These are phyloP conservation scores for Phocides pigmalion DNA, from an alignment of 1,140 invertebrate genomes.

Conservation along the genomic window DNA sequence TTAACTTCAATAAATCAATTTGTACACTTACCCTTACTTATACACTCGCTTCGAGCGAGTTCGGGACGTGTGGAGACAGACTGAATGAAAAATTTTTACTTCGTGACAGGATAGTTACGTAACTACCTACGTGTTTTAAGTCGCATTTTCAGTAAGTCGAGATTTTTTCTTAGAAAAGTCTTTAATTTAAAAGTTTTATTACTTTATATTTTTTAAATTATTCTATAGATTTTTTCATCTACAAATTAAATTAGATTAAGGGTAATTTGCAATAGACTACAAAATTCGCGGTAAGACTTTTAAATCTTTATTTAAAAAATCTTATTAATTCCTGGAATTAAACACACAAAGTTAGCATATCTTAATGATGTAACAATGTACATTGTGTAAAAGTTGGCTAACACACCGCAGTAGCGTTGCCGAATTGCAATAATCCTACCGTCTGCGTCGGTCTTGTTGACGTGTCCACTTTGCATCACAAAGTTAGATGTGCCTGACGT, in stretches of 20 bases:
- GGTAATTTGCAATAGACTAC: no score
- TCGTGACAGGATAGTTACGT: constrained; percentile 37
- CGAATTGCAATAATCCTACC: constrained; percentile 30
- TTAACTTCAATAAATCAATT: constrained; percentile 83
- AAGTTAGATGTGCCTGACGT: constrained; percentile 79
- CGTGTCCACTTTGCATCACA: constrained; percentile 78
- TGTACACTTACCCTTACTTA: constrained; percentile 79
- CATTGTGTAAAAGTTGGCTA: background rate
- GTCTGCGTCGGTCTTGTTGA: constrained; percentile 38
- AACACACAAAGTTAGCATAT: no score
- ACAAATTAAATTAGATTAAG: no score
- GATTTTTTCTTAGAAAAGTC: background rate
- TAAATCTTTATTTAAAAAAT: no score
- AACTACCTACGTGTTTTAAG: constrained; percentile 17
- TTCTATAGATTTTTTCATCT: no score
- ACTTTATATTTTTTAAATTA: no score
- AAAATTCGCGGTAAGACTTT: no score
- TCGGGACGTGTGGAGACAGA: constrained; percentile 58
- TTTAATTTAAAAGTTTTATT: no score
- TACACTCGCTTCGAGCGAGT: constrained; percentile 63
- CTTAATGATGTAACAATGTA: no score
- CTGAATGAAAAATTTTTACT: constrained; percentile 52
- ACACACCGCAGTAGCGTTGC: background rate
- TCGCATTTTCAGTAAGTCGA: constrained; percentile 6
- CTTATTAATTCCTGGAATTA: no score